These are phyloP conservation scores for Acanthisitta chloris DNA, from an alignment of 2,113 vertebrate genomes.

Conservation along the genomic window DNA sequence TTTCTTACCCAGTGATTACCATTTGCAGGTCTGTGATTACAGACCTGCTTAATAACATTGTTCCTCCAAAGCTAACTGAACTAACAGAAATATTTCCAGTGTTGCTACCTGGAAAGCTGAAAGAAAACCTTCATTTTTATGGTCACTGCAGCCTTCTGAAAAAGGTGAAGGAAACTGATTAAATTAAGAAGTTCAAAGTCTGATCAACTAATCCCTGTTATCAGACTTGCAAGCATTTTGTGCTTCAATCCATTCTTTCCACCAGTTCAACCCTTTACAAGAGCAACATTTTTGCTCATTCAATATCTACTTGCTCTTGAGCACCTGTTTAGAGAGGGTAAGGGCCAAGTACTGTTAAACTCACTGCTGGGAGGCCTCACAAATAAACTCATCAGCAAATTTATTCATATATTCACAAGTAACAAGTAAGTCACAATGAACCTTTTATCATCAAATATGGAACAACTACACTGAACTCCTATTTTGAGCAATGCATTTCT, in stretches of 20 bases:
- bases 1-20: neutral
- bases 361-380: neutral
- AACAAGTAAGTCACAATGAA: neutral
- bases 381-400: neutral
- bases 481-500: neutral
- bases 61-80: slow-evolving; percentile 2
- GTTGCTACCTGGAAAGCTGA: neutral
- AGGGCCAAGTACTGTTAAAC: neutral
- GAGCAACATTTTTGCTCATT: neutral
- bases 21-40: slow-evolving; percentile 18
- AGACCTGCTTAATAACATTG: neutral
- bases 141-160: neutral
- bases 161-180: neutral
- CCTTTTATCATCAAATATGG: neutral
- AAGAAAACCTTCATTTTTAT: neutral
- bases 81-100: neutral
- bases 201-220: neutral
- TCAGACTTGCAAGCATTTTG: neutral
- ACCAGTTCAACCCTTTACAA: neutral
- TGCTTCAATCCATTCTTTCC: neutral
- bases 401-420: neutral
- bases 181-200: neutral
- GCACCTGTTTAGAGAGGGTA: neutral
- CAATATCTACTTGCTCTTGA: neutral
- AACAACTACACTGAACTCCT: neutral